Evolutionary conservation across 1,140 invertebrate genomes (phyloP), one percentile per base, ranked within the genome.

Genomic region (Diabrotica virgifera): DNA sequence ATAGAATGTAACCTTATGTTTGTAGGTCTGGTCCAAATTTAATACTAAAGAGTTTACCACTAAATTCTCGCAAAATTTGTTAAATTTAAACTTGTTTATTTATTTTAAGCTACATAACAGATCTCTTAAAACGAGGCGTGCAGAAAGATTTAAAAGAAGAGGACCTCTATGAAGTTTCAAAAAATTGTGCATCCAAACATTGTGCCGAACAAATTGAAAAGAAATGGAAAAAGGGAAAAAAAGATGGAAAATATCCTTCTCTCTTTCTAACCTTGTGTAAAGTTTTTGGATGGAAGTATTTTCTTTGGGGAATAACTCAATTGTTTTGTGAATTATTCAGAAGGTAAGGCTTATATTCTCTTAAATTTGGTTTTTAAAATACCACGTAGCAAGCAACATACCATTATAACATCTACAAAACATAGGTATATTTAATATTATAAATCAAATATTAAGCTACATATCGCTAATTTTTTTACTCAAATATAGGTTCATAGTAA

Each of bases 261-360:
- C 14, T 58, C 35, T 10, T 35, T 36, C 3, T 37, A 14, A 54
- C 13, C 13, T 6, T 36, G 46, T 55, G 50, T 36, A 35, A 11
- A 36, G 13, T 13, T 13, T 70, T 62, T 52, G 65, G 65, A 6
- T 54, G 37, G 36, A 64, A 40, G 36, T 70, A 70, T 36, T 40
- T 67, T 5, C n/a, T 59, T 52, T 54, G 66, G 40, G 68, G 68
- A 24, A 6, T 67, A 35, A 40, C 81, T 5, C 76, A 84, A 53
- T 80, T 82, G 3, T 38, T 85, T 10, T 73, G 81, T 58, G 86
- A 87, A 75, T 79, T 84, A 40, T 52, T 78, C 40, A 72, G 85
- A 57, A 84, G 84, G 83, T 86, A 78, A 68, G 75, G 74, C 7
- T 40, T 36, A 14, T 46, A 24, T 24, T 24, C 4, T 2, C 4